Percentiles rank a stretch among this genome's conserved stretches.
Conservation (phyloP, 2,113 vertebrate species). For the Ellobius talpinus region DNA sequence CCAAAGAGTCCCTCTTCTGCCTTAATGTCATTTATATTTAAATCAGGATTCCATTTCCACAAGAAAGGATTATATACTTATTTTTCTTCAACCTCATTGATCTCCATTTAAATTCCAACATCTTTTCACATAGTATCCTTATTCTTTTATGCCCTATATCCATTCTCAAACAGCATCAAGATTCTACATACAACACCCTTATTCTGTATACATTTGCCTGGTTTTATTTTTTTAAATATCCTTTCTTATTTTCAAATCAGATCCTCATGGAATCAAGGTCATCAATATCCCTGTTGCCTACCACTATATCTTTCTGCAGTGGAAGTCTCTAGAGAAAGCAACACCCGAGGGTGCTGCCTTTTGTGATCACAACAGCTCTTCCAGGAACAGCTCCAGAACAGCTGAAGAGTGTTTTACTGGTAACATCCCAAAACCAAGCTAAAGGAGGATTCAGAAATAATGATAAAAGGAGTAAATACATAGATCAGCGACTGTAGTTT, state of each 20-base stretch:
- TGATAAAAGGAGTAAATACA: background rate
- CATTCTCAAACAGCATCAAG: background rate
- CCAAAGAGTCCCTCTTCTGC: background rate
- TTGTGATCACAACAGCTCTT: background rate
- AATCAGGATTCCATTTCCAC: background rate
- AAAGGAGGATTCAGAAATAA: background rate
- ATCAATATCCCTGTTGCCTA: background rate
- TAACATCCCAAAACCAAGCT: background rate
- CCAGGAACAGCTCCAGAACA: background rate
- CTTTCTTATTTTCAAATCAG: background rate
- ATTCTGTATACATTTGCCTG: background rate
- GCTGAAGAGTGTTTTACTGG: background rate
- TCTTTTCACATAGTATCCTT: too few relatives aligned
- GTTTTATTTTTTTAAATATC: background rate
- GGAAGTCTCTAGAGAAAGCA: background rate
- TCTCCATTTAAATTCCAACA: background rate
- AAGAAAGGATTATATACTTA: too few relatives aligned
- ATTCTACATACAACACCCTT: background rate
- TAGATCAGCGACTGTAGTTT: background rate
- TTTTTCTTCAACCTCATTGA: background rate
- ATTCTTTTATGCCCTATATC: background rate
- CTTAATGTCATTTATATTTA: background rate
- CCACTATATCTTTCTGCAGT: background rate
- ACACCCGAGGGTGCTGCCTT: too few relatives aligned
- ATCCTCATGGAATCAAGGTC: rapidly evolving